Evolutionary conservation across 1,140 invertebrate species (phyloP).

Genomic region (Solenopsis fugax): DNA sequence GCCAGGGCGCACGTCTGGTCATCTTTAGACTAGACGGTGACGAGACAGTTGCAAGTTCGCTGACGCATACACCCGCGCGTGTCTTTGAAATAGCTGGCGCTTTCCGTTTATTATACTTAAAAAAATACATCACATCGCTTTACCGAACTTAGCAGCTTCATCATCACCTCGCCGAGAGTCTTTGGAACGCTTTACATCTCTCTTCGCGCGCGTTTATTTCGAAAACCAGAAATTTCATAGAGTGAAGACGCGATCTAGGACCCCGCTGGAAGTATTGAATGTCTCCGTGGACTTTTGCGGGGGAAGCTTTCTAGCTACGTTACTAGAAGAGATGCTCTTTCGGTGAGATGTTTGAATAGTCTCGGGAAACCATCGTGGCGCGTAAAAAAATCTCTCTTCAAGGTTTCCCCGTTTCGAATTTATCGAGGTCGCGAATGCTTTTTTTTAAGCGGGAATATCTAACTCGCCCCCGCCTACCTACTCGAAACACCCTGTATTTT

Average conservation of each 20-base stretch:
- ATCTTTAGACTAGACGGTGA: neutral
- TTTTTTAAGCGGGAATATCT: neutral
- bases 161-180: neutral
- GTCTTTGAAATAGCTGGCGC: neutral
- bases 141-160: neutral
- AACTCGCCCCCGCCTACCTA: neutral
- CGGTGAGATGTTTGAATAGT: neutral
- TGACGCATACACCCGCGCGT: conserved; percentile 28
- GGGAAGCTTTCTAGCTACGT: neutral
- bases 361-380: neutral
- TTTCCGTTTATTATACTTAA: conserved; percentile 26
- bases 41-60: conserved; percentile 33
- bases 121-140: neutral
- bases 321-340: neutral
- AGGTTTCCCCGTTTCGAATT: neutral
- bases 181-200: neutral
- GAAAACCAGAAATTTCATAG: neutral
- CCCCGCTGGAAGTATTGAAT: neutral
- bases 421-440: neutral
- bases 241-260: neutral
- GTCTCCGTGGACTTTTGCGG: neutral
- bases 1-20: neutral
- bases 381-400: neutral
- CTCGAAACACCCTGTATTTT: neutral
- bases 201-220: neutral